Percentiles rank a stretch among this genome's conserved stretches.
Evolutionary conservation across 2,888 invertebrate species (phyloP).

Genomic region (Isotomurus palustris): DNA sequence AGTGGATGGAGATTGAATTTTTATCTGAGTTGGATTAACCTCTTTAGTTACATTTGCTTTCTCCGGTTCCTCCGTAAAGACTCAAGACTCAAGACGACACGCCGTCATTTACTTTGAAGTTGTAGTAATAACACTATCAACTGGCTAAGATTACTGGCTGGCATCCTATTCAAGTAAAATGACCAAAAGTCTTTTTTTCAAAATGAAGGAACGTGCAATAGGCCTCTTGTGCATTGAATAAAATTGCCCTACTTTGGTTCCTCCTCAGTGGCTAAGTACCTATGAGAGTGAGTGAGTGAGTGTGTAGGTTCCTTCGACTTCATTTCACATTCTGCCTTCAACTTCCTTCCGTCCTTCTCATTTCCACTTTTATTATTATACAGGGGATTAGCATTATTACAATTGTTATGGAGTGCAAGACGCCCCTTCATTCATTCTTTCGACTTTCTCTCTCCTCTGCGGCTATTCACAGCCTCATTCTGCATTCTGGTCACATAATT

Average conservation of each 20-base stretch:
- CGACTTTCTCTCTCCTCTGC: neutral
- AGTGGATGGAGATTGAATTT: slow-evolving; percentile 8
- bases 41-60: neutral
- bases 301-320: neutral
- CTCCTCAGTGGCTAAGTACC: too few relatives aligned
- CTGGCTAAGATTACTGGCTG: too few relatives aligned
- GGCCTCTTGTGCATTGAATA: slow-evolving; percentile 21
- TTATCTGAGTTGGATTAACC: slow-evolving; percentile 6
- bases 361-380: slow-evolving; percentile 12
- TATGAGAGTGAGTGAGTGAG: too few relatives aligned
- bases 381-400: slow-evolving; percentile 9
- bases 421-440: neutral
- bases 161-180: slow-evolving; percentile 6
- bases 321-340: slow-evolving; percentile 4
- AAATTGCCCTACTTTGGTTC: slow-evolving; percentile 10
- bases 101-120: slow-evolving; percentile 10
- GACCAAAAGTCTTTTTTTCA: neutral
- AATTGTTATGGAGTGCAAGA: slow-evolving; percentile 12
- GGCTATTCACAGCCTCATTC: neutral
- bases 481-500: neutral
- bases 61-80: slow-evolving; percentile 4
- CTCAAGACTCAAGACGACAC: too few relatives aligned
- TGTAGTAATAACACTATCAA: slow-evolving; percentile 3
- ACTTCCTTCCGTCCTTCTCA: slow-evolving; percentile 10
- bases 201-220: slow-evolving; percentile 12